A percentile compares a stretch with the other conserved stretches of the same genome.
Conservation (phyloP, 2,888 invertebrate genomes). For the Halocaridina rubra region DNA sequence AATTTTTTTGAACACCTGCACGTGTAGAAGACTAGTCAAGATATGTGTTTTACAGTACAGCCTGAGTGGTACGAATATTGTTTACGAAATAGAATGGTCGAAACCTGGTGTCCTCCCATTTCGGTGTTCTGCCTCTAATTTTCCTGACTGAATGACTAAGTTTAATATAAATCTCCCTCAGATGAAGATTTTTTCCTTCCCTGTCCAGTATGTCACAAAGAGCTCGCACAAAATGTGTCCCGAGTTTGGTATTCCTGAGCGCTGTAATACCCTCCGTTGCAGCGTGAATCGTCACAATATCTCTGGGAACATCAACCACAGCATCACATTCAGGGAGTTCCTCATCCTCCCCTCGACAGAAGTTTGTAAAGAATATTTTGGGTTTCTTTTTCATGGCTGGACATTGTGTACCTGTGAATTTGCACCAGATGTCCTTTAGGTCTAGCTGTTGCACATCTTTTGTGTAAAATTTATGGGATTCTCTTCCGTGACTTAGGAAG, state of each 20-base stretch:
- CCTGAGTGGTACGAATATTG: too few relatives aligned
- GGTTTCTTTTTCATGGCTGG: conserved; percentile 4
- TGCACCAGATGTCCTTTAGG: neutral
- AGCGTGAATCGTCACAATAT: neutral
- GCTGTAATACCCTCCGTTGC: neutral
- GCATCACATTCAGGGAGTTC: neutral
- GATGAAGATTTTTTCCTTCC: neutral
- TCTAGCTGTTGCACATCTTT: neutral
- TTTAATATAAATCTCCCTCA: neutral
- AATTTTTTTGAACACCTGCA: too few relatives aligned
- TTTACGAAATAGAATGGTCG: neutral
- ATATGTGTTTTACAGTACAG: too few relatives aligned
- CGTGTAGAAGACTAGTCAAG: too few relatives aligned
- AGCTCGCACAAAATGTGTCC: neutral
- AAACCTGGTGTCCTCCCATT: neutral
- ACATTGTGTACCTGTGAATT: neutral
- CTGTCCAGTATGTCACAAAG: neutral
- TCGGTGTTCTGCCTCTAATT: neutral
- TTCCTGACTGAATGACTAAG: neutral
- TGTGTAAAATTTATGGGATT: neutral
- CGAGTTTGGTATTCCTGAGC: neutral
- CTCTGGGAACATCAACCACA: neutral
- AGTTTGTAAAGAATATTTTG: conserved; percentile 32
- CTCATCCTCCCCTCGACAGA: neutral
- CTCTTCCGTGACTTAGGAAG: conserved; percentile 21